Evolutionary conservation across 2,113 vertebrate species (phyloP), one percentile per base, ranked within the genome.

Genomic region (Dipodomys spectabilis): DNA sequence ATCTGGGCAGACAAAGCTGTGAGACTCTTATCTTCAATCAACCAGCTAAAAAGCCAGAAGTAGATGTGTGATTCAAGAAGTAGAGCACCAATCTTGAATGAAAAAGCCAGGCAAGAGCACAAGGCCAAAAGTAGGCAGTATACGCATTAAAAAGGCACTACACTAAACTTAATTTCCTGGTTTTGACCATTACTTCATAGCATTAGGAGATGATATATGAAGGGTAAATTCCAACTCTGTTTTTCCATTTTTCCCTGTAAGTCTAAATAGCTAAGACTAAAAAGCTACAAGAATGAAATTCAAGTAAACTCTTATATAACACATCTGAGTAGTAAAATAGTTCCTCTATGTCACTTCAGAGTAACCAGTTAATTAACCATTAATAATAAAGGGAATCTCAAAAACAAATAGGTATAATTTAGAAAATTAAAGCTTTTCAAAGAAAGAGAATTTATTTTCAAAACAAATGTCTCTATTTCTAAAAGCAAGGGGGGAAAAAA

Each of bases 251-350:
- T 94, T 62, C 68, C 44, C 44, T 68, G 28, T 82, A 82, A 68
- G 11, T 45, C 18, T 80, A 71, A 84, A 82, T 53, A 91, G 25
- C 72, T 74, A 57, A 67, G 91, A 86, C 73, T 39, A 69, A 88
- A 78, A 30, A 68, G 28, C 20, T 83, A 60, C 69, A 67, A 88
- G 27, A 73, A 74, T 8, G 19, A 71, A 83, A 49, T 25, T 53
- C 23, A 83, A 83, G 10, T 7, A 35, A 12, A 39, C 64, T 30
- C 6, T 53, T 18, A 71, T 71, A 82, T 53, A 74, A 8, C 9
- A 91, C 15, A 23, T 64, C 3, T n/a, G 18, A 28, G 77, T 18
- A 69, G 49, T 0, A 68, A 91, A 82, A 71, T 2, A n/a, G 11
- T 65, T 83, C 12, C 15, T 32, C 77, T 27, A 22, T 82, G 53